Base-by-base conservation (phyloP, 2,888 invertebrate species). In the Erebia epiphron region DNA sequence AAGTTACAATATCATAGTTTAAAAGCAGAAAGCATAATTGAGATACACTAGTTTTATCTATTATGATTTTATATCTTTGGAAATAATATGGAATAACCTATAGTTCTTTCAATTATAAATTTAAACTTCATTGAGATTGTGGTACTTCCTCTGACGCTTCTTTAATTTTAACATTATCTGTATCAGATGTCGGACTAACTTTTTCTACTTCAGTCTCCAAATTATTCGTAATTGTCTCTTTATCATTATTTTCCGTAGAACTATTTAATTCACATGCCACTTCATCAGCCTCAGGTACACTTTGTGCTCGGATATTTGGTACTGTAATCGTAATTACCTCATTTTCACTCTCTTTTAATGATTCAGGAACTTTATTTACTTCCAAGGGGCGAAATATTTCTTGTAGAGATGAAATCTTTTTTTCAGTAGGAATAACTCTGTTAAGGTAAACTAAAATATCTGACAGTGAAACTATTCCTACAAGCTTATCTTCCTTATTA, bases 361-460 rank as follows among this genome's bases (percentile, higher is more conserved):
- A 89, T 77, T 93, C 93, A 21, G 89, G 82, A 61, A 93, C 86
- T 82, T 92, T 92, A 76, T 93, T 92, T 75, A 88, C 92, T 85
- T 92, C 90, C 52, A 92, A 83, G 57, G 93, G 93, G 77, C 85
- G 89, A 80, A 92, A 93, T 83, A 93, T 88, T 83, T 93, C 93
- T 86, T 93, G 93, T 67, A 93, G 83, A 8, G 93, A 90, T 56
- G 93, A 93, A 62, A 90, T 89, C 80, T 92, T 93, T 79, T 92
- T 93, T 77, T 93, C 93, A 54, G 89, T 81, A 56, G 93, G 92
- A 80, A 93, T 93, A 79, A 93, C 88, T 80, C 93, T 92, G 88
- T 93, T 93, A 82, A 93, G 87, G 86, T 93, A 93, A 80, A 90
- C 86, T 86, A 93, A 87, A 82, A 93, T 92, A 85, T 93, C 93